Evolutionary conservation across 2,888 invertebrate species (phyloP), one percentile per base, ranked within the genome.

Genomic region (Cephus rjabovi): DNA sequence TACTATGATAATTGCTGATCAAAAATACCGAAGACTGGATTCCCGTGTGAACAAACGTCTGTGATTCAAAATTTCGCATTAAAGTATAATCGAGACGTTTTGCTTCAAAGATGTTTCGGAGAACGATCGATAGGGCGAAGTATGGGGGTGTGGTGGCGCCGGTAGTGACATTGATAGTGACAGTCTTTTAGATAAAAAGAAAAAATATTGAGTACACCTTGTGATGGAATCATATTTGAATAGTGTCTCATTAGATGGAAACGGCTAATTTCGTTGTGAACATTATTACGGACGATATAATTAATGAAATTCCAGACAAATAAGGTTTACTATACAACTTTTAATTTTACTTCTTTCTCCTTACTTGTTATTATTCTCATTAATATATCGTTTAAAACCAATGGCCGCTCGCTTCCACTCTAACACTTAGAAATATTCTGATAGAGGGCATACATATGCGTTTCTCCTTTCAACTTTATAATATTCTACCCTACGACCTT

Each of bases 1-100:
- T 90, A 90, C 90, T 91, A 91, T 91, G 88, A 91, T 90, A 91
- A 91, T 90, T 90, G 90, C 85, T 90, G 89, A 89, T 91, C 89
- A 86, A 90, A 90, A 89, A 90, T 90, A 90, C 86, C 85, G 88
- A 89, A 89, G 88, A 90, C 90, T 88, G 82, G 83, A 85, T 79
- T 85, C 86, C 82, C 83, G 85, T 81, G 81, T 85, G 84, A 81
- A 86, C 37, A 86, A 86, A 86, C 86, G 83, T 86, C 85, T 85
- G 85, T 86, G 85, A 87, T 80, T 79, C 81, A 80, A 85, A 84
- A 81, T 74, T 68, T 70, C 31, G 76, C 77, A 74, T 73, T 74
- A 82, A 84, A 85, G 81, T 12, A 30, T 30, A 70, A 70, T 31
- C 70, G 30, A 70, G 70, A 70, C 12, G 33, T 70, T 73, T 31